Evolutionary conservation across 1,140 invertebrate genomes (phyloP), one percentile per base, ranked within the genome.

Genomic region (Papilio aristodemus): DNA sequence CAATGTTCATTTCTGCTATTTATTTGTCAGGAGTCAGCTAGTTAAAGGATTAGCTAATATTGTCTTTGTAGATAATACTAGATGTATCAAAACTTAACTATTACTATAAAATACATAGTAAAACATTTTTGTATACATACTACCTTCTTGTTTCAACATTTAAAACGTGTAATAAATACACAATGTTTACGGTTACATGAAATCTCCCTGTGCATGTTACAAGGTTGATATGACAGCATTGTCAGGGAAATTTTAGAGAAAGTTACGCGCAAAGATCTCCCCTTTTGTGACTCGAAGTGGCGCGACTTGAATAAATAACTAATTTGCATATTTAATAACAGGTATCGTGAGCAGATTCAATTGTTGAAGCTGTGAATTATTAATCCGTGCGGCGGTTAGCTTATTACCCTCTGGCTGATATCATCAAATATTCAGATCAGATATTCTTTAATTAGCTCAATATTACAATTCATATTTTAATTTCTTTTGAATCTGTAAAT

Each of bases 291-390:
- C 59, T 27, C 41, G 71, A 79, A 83, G 80, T 79, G 74, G 73
- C 63, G 73, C 72, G 78, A 71, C 76, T 81, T 86, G 85, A 86
- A 87, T 87, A 87, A 86, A 87, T 87, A 87, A 87, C 85, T 86
- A 80, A 87, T 87, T 86, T 86, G 73, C 85, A 87, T 87, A 84
- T 84, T 85, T 87, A 87, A 87, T 87, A 78, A 84, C 84, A 86
- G 85, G 84, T 87, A 87, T 83, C 83, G 80, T 75, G 72, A 73
- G 78, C 80, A 76, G 78, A 86, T 86, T 82, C 84, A 85, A 87
- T 86, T 87, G 85, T 82, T 76, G 68, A 79, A 79, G 79, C 77
- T 77, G 76, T 85, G 83, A 87, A 87, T 87, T 86, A 87, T 87
- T 85, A 87, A 87, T 77, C 80, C 72, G 66, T 67, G 66, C 70